phyloP scores from a whole-genome alignment of 2,113 vertebrate species.

The Eidolon helvum region DNA sequence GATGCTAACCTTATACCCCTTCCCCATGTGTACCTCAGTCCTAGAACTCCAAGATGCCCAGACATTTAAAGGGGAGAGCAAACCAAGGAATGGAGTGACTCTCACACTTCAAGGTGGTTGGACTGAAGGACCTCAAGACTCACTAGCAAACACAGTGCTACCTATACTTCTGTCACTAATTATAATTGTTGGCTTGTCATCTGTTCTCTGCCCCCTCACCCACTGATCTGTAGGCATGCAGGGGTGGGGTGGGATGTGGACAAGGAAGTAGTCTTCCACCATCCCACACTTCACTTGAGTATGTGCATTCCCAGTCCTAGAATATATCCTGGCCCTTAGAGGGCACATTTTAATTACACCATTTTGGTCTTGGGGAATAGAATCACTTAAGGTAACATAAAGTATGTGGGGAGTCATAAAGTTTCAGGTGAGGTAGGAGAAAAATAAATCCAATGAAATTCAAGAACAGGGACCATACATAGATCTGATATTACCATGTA shows the following conservation, averaged over 20 bases:
- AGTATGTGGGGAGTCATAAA: neutral
- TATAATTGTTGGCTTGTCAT: neutral
- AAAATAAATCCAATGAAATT: neutral
- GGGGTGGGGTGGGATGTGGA: neutral
- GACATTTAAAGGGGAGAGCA: neutral
- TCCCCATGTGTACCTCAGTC: neutral
- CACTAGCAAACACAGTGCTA: neutral
- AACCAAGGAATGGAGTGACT: neutral
- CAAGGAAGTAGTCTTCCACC: neutral
- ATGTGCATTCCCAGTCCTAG: neutral
- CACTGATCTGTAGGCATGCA: neutral
- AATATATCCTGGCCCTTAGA: neutral
- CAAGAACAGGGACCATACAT: neutral
- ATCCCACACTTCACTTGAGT: neutral
- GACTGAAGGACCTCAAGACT: neutral
- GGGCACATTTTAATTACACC: neutral
- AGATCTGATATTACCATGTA: neutral
- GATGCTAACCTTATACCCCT: too few relatives aligned
- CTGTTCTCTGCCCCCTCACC: neutral
- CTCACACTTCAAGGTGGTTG: too few relatives aligned
- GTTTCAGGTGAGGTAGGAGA: neutral
- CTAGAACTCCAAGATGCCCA: neutral
- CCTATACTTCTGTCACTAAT: neutral
- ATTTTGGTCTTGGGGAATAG: neutral
- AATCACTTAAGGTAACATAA: neutral